Base-by-base conservation (phyloP, 2,113 vertebrate species). In the Brachyistius frenatus region DNA sequence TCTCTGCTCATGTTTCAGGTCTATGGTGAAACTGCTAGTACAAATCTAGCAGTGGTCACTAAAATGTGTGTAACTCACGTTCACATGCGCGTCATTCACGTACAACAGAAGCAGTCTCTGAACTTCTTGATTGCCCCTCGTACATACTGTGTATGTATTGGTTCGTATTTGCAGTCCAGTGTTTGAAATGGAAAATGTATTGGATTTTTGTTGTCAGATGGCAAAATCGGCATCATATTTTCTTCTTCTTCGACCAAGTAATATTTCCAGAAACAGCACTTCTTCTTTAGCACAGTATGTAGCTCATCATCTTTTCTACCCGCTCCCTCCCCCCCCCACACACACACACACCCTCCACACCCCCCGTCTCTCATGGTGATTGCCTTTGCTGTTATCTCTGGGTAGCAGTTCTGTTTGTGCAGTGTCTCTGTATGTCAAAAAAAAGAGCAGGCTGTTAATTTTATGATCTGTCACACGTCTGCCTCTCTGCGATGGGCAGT, bases 401-500 rank as follows among this genome's bases (percentile, higher is more conserved):
- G 65, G 78, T 80, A 83, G 91, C 91, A 93, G 92, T 88, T 79
- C 65, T 91, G 91, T 92, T 93, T 93, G 92, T 83, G 83, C 80
- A 87, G 39, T 53, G 82, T 54, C 82, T 89, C 86, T 73, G 65
- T 72, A 81, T 86, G 91, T 93, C 86, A 83, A 84, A 60, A 74
- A 23, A 68, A 68, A 62, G 64, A 85, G 84, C 72, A 67, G 82
- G 60, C 84, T 86, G 85, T 93, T 89, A 78, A 90, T 92, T 92
- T 90, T 63, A 85, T 86, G 89, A 90, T 90, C 88, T 84, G 88
- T 90, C 92, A 88, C 87, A 87, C 47, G 71, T 87, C 81, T 78
- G 74, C 75, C 69, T 77, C 41, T 61, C 80, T 53, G 73, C 57
- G 54, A 71, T 2, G 81, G 76, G 33, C 78, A 73, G 71, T 78